phyloP scores from a whole-genome alignment of 2,888 invertebrate genomes.

The Phengaris arion region DNA sequence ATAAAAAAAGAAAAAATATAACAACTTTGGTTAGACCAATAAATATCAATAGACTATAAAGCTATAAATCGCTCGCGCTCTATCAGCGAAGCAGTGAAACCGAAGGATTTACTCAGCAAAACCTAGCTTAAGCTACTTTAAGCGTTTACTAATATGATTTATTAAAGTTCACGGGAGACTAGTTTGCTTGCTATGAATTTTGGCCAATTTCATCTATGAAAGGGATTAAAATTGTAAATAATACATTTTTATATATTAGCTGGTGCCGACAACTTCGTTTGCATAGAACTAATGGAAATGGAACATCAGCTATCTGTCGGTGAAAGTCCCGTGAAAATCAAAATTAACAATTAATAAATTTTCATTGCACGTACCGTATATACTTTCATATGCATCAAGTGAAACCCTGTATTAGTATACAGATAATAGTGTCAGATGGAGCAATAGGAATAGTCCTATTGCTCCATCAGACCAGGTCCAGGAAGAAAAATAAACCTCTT shows the following conservation, averaged over 20 bases:
- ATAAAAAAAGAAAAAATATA: neutral
- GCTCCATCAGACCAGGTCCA: too few relatives aligned
- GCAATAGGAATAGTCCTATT: too few relatives aligned
- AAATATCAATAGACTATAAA: neutral
- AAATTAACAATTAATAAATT: too few relatives aligned
- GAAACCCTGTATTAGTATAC: too few relatives aligned
- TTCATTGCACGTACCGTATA: too few relatives aligned
- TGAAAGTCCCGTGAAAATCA: too few relatives aligned
- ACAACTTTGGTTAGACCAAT: neutral
- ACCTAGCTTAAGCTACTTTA: slow-evolving; percentile 4
- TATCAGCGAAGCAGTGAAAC: neutral
- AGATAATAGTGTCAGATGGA: too few relatives aligned
- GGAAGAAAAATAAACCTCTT: too few relatives aligned
- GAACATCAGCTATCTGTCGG: too few relatives aligned
- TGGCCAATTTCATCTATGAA: neutral
- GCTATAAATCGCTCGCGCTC: slow-evolving; percentile 4
- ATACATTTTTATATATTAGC: neutral
- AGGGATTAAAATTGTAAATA: neutral
- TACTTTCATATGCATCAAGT: too few relatives aligned
- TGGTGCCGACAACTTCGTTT: neutral
- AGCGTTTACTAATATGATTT: slow-evolving; percentile 16
- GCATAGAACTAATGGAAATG: too few relatives aligned
- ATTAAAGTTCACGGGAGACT: neutral
- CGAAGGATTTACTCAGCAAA: neutral
- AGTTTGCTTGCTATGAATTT: neutral